These are phyloP conservation scores for Apteryx mantelli DNA, from an alignment of 2,113 vertebrate genomes.

Conservation along the genomic window DNA sequence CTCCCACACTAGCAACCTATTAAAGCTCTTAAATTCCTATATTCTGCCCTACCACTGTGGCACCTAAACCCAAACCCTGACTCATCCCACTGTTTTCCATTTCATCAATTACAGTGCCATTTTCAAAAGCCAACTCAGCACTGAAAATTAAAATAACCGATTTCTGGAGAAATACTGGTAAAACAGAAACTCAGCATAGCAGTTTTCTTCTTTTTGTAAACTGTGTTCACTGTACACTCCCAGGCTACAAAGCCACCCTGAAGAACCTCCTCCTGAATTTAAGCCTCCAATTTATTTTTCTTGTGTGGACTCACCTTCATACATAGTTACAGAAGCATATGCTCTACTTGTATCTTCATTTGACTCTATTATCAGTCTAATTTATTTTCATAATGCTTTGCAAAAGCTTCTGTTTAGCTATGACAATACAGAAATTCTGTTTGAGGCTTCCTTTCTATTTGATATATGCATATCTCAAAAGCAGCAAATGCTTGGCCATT, in stretches of 20 bases:
- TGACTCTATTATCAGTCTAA: constrained; percentile 35
- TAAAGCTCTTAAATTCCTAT: background rate
- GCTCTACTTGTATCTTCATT: constrained; percentile 16
- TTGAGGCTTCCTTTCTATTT: constrained; percentile 45
- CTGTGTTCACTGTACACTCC: background rate
- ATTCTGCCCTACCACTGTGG: fast-evolving
- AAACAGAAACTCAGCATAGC: background rate
- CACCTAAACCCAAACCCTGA: background rate
- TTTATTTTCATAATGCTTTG: constrained; percentile 34
- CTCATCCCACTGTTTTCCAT: background rate
- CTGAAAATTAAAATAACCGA: background rate
- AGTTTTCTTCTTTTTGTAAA: background rate
- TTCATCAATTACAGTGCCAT: background rate
- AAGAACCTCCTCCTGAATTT: background rate
- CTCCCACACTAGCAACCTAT: background rate
- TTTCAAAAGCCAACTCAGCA: background rate
- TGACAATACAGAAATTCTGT: constrained; percentile 42
- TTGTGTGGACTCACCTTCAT: background rate
- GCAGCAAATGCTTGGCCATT: constrained; percentile 43
- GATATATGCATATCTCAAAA: constrained; percentile 40
- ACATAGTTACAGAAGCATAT: background rate
- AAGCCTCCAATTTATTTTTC: background rate
- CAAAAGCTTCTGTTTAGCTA: constrained; percentile 44
- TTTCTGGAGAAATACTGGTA: background rate
- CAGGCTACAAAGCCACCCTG: background rate